These are phyloP conservation scores for Cossypha heuglini DNA, from an alignment of 2,797 vertebrate species.

Conservation along the genomic window DNA sequence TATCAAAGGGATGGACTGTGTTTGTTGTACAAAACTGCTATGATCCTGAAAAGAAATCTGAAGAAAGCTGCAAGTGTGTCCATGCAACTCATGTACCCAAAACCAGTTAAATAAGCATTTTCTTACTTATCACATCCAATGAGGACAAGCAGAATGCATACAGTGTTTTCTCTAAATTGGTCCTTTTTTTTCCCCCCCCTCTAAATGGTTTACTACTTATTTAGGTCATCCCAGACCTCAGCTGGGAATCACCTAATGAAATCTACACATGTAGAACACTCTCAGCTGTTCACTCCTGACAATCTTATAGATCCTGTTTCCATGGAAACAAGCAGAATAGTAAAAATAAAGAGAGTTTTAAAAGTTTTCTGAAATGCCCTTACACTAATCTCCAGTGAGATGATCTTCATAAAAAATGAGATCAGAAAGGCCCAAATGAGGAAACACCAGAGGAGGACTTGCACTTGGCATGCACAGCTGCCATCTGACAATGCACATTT, in stretches of 20 bases:
- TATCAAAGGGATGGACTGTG: background rate
- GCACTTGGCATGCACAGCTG: background rate
- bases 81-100: rapidly evolving
- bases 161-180: background rate
- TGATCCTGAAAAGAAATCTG: background rate
- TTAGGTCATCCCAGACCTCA: background rate
- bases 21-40: background rate
- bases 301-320: background rate
- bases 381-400: background rate
- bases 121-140: background rate
- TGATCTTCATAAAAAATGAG: background rate
- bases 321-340: background rate
- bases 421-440: background rate
- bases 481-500: background rate
- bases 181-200: no score
- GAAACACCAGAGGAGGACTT: background rate
- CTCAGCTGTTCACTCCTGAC: background rate
- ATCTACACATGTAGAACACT: background rate
- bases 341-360: background rate
- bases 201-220: background rate
- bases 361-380: background rate
- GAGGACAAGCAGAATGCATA: background rate
- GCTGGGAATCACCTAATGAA: background rate
- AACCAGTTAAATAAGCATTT: background rate
- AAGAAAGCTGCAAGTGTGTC: background rate